Conservation (phyloP, 2,113 vertebrate species). For the Leucoraja erinaceus region DNA sequence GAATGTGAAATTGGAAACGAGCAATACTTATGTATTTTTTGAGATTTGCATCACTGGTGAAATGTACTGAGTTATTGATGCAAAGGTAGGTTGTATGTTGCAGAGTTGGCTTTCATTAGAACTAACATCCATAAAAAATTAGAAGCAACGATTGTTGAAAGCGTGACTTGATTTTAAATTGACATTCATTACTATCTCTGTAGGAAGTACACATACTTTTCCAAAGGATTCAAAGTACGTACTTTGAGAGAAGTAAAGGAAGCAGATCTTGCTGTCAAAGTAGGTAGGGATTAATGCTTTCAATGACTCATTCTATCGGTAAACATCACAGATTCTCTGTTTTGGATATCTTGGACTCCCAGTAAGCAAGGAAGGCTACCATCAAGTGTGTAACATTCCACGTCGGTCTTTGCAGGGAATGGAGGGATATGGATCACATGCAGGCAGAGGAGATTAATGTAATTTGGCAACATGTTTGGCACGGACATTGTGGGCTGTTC, state of each 20-base stretch:
- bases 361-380: not conserved
- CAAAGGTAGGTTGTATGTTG: not conserved
- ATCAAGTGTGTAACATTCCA: not conserved
- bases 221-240: conserved; percentile 92
- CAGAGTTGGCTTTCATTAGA: not conserved
- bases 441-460: too few relatives aligned
- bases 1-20: not conserved
- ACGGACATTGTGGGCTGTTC: too few relatives aligned
- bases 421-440: too few relatives aligned
- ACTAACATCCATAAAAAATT: not conserved
- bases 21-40: not conserved
- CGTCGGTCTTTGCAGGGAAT: not conserved
- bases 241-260: conserved; percentile 97
- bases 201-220: conserved; percentile 94
- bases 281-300: conserved; percentile 60
- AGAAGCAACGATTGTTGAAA: not conserved
- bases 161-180: not conserved
- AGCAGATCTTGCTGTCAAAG: conserved; percentile 82
- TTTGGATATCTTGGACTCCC: not conserved
- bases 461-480: too few relatives aligned
- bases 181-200: conserved; percentile 41
- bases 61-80: not conserved
- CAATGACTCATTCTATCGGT: not conserved
- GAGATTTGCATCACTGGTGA: not conserved
- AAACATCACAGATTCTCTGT: not conserved